These are phyloP conservation scores for Melikaiella ostensackeni DNA, from an alignment of 2,888 invertebrate genomes.

Conservation along the genomic window DNA sequence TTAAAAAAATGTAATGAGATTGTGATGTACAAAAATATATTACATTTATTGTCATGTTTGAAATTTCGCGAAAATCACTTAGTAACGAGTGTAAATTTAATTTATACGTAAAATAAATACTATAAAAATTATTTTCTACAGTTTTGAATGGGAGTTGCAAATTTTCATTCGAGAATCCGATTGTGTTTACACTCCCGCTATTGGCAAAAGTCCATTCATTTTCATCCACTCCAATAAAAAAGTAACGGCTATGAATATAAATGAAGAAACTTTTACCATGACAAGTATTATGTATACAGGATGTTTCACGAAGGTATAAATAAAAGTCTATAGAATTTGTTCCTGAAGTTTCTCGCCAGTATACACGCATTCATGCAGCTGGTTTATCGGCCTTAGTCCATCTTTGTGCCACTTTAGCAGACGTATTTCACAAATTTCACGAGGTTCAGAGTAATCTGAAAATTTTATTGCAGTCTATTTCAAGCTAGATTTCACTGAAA, in stretches of 20 bases:
- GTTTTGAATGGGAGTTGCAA: not conserved
- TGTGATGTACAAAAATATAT: constrained; percentile 5
- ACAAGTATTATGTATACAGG: constrained; percentile 33
- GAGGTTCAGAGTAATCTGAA: not conserved
- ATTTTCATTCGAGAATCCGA: constrained; percentile 6
- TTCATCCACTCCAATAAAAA: constrained; percentile 16
- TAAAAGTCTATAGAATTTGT: constrained; percentile 36
- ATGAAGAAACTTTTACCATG: constrained; percentile 39
- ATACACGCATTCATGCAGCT: constrained; percentile 35
- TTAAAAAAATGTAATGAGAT: not conserved
- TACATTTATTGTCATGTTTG: not conserved
- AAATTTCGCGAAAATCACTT: not conserved
- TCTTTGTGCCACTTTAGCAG: constrained; percentile 31
- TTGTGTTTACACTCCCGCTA: not conserved
- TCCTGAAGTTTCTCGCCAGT: constrained; percentile 31
- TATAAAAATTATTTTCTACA: constrained; percentile 1
- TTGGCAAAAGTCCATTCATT: constrained; percentile 12
- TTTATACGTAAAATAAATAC: constrained; percentile 10
- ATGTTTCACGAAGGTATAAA: constrained; percentile 31
- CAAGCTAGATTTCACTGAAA: not conserved
- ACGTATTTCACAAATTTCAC: constrained; percentile 30
- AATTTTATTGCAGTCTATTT: not conserved
- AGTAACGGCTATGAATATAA: constrained; percentile 28
- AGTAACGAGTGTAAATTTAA: constrained; percentile 1
- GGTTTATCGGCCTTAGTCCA: constrained; percentile 30